Evolutionary conservation across 1,140 invertebrate species (phyloP), one percentile per base, ranked within the genome.

Genomic region (Piezodorus guildinii): DNA sequence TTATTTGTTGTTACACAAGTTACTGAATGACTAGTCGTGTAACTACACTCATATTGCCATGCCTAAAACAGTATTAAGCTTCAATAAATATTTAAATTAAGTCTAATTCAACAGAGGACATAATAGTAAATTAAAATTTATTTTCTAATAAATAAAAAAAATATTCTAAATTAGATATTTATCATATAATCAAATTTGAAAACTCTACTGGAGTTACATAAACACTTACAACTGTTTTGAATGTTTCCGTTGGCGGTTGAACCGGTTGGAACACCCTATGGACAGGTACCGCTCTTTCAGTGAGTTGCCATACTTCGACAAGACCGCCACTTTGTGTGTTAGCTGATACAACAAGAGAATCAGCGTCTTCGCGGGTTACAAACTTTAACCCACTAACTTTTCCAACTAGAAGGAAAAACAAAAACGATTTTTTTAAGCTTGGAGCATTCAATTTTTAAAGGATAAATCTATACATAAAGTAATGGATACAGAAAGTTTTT

Each of bases 231-330:
- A 87, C 79, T 70, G 82, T 85, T 75, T 84, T 86, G 70, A 83
- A 82, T 69, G 80, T 78, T 70, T 39, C 34, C 12, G 86, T 1
- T 45, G 68, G 66, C 39, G 67, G 65, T 8, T 54, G 17, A 39
- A 54, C 27, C 49, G 65, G 74, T 67, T 77, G 81, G 72, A 90
- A 83, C 25, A 91, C 71, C 67, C 88, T 86, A 73, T 94, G 88
- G 0, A 94, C 80, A 0, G 81, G 81, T 63, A 90, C 80, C 6
- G 85, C 78, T 54, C 90, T 85, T 70, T 93, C 88, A 8, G 84
- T 79, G 8, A 94, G 75, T 70, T 91, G 88, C 91, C 92, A 96
- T 8, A 94, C 80, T 73, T 94, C 88, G 16, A 94, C 77, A 52
- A 85, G 81, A 70, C 85, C 85, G 16, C 80, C 78, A 30, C 75